Evolutionary conservation across 2,797 vertebrate genomes (phyloP).

Genomic region (Poecilia wingei): DNA sequence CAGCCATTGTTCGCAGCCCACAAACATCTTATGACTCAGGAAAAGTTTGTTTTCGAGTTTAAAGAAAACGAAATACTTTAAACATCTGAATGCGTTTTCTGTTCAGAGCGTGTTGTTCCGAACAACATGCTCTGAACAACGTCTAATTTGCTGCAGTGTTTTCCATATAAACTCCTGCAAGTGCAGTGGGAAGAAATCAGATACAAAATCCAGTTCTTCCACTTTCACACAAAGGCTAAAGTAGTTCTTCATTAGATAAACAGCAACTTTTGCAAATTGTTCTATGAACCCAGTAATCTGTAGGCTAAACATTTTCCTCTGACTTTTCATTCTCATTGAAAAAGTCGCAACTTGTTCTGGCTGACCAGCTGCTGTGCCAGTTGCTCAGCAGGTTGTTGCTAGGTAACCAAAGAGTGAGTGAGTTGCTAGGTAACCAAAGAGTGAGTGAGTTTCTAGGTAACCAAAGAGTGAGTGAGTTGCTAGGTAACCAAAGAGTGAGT

Average conservation of each 20-base stretch:
- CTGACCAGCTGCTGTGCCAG: too few species aligned
- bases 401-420: too few species aligned
- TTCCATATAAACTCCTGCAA: background rate
- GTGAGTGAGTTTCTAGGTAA: too few species aligned
- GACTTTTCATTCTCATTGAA: background rate
- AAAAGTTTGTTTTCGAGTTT: background rate
- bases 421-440: too few species aligned
- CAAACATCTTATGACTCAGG: background rate
- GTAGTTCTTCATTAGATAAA: background rate
- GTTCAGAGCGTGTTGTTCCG: background rate
- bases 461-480: too few species aligned
- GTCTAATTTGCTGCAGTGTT: background rate
- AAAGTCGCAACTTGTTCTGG: background rate
- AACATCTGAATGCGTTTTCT: background rate
- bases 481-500: too few species aligned
- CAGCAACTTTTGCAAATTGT: background rate
- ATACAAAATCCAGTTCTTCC: background rate
- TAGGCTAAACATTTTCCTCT: background rate
- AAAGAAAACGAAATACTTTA: background rate
- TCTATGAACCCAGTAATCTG: background rate
- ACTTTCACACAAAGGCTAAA: background rate
- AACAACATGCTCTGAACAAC: background rate
- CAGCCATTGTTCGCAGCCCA: background rate
- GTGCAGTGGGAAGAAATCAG: background rate
- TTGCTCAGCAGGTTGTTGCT: too few species aligned